Conservation (phyloP, 2,113 vertebrate species). For the Macrotus californicus region DNA sequence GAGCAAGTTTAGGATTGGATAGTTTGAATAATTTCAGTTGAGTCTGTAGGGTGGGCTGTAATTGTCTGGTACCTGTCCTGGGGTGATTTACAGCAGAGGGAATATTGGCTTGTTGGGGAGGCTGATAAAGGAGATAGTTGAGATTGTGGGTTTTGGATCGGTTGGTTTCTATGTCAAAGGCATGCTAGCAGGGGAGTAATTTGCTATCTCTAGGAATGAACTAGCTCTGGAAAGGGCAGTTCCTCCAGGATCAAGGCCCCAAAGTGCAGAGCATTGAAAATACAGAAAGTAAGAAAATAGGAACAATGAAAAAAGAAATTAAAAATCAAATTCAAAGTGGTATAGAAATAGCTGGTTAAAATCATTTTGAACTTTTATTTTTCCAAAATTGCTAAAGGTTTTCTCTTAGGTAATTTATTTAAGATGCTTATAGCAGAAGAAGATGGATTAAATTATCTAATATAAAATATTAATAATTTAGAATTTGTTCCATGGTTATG, state of each 20-base stretch:
- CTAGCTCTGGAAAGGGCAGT: neutral
- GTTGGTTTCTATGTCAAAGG: neutral
- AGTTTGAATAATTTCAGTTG: neutral
- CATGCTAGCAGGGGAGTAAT: neutral
- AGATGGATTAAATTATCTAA: neutral
- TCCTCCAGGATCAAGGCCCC: neutral
- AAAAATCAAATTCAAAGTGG: neutral
- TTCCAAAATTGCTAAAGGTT: neutral
- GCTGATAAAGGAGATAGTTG: neutral
- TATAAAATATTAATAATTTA: neutral
- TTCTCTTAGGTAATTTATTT: neutral
- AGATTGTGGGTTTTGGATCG: neutral
- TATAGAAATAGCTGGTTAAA: neutral
- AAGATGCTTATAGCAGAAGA: neutral
- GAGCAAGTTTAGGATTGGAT: neutral
- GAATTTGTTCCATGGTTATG: neutral
- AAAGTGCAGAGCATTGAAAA: neutral
- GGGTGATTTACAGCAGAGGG: neutral
- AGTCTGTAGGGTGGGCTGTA: neutral
- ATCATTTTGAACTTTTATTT: neutral
- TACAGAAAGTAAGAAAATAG: constrained; percentile 8
- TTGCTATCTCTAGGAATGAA: neutral
- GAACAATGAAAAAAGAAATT: neutral
- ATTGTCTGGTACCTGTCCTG: neutral
- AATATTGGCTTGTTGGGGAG: neutral